Evolutionary conservation across 2,113 vertebrate species (phyloP).

Genomic region (Channa maculata): DNA sequence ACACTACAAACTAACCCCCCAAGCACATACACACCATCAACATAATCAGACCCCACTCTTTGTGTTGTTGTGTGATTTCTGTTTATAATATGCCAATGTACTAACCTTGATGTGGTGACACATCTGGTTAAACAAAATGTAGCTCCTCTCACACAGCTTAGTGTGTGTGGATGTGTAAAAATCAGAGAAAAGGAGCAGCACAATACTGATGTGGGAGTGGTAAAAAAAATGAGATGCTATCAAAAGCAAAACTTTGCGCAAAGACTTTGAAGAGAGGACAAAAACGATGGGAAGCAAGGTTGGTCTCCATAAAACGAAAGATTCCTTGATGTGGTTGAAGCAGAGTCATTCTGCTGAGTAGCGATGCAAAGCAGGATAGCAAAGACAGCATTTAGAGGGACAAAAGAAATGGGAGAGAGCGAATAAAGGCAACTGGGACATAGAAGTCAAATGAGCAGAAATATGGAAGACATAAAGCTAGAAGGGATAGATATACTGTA

Average conservation of each 20-base stretch:
- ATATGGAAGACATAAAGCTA: constrained; percentile 3
- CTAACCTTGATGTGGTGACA: constrained; percentile 44
- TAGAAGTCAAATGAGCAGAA: constrained; percentile 7
- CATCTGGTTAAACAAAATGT: constrained; percentile 39
- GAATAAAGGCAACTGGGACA: constrained; percentile 43
- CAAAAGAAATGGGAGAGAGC: constrained; percentile 37
- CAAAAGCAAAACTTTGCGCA: constrained; percentile 42
- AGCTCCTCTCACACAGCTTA: constrained; percentile 19
- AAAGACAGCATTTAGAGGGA: constrained; percentile 36
- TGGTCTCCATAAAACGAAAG: constrained; percentile 29
- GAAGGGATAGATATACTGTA: neutral
- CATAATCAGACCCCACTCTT: constrained; percentile 8
- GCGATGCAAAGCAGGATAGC: constrained; percentile 41
- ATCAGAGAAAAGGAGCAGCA: constrained; percentile 6
- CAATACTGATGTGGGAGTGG: constrained; percentile 7
- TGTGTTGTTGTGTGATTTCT: constrained; percentile 34
- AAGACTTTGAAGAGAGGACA: constrained; percentile 11
- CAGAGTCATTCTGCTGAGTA: constrained; percentile 43
- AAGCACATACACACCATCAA: constrained; percentile 33
- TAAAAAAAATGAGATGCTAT: constrained; percentile 36
- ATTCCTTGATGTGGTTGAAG: constrained; percentile 63
- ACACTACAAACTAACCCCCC: constrained; percentile 30
- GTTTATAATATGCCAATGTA: constrained; percentile 9
- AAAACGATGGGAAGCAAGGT: constrained; percentile 27
- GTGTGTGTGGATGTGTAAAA: constrained; percentile 10